Conservation (phyloP, 2,797 vertebrate species). For the Esox masquinongy region DNA sequence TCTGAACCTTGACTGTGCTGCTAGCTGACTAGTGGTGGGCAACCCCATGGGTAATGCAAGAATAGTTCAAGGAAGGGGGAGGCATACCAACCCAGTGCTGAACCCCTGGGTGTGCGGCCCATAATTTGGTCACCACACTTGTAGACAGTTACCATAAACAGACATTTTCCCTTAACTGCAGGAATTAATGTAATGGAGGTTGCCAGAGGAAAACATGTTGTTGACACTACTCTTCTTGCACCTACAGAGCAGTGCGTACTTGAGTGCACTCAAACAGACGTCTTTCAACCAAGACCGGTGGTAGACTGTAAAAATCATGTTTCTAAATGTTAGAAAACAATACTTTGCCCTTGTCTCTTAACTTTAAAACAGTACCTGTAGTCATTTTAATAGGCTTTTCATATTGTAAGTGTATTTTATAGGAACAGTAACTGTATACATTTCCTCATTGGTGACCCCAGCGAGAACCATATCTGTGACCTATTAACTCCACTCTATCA, state of each 20-base stretch:
- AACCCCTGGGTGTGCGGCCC: too few species aligned
- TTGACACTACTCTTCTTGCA: background rate
- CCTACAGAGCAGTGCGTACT: background rate
- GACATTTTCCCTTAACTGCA: too few species aligned
- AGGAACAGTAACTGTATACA: background rate
- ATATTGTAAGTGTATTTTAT: background rate
- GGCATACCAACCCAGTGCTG: too few species aligned
- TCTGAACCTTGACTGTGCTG: too few species aligned
- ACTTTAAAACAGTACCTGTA: background rate
- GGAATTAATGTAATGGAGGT: background rate
- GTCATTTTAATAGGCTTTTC: background rate
- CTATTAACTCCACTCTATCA: background rate
- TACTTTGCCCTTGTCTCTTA: background rate
- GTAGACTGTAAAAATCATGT: background rate
- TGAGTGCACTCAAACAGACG: background rate
- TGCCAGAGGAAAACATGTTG: background rate
- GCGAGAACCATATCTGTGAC: background rate
- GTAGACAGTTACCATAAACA: background rate
- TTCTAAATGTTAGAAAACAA: background rate
- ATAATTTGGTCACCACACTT: too few species aligned
- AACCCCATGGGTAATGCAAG: too few species aligned
- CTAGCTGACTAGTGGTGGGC: too few species aligned
- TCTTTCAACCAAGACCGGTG: too few species aligned
- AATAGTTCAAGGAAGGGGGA: too few species aligned
- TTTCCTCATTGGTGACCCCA: background rate